Conservation (phyloP, 2,888 invertebrate species). For the Corbicula japonica region DNA sequence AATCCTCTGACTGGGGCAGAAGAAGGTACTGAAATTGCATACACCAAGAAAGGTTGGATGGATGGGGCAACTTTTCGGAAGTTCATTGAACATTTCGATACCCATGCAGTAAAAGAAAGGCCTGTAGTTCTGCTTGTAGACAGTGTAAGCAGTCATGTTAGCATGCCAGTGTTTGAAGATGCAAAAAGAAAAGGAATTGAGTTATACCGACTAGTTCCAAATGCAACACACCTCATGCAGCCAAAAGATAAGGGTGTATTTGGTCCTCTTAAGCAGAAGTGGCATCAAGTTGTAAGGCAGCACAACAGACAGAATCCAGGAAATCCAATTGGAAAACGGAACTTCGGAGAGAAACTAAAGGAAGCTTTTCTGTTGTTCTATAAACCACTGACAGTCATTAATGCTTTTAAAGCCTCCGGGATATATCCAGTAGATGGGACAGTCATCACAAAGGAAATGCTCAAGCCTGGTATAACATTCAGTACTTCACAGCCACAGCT, state of each 20-base stretch:
- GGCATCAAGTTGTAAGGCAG: constrained; percentile 40
- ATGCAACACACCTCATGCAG: constrained; percentile 59
- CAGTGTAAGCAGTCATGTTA: constrained; percentile 49
- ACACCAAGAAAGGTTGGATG: constrained; percentile 62
- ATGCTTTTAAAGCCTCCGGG: constrained; percentile 43
- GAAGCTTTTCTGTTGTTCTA: constrained; percentile 51
- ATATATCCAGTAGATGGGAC: constrained; percentile 34
- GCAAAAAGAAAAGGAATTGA: constrained; percentile 44
- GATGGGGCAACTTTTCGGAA: constrained; percentile 26
- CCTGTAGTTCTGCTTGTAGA: constrained; percentile 44
- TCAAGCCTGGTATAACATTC: constrained; percentile 13
- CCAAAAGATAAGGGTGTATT: constrained; percentile 56
- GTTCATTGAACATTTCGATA: constrained; percentile 44
- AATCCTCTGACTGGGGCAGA: constrained; percentile 46
- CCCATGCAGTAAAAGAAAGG: constrained; percentile 29
- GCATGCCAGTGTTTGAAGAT: constrained; percentile 28
- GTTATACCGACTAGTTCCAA: constrained; percentile 41
- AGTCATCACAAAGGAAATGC: not conserved
- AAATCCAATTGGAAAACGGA: constrained; percentile 33
- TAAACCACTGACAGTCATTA: constrained; percentile 50
- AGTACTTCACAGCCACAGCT: not conserved
- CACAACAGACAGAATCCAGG: constrained; percentile 44
- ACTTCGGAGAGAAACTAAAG: constrained; percentile 48
- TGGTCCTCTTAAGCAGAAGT: constrained; percentile 43
- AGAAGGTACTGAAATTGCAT: constrained; percentile 35